Evolutionary conservation across 2,888 invertebrate genomes (phyloP), one percentile per base, ranked within the genome.

Genomic region (Pyralis farinalis): DNA sequence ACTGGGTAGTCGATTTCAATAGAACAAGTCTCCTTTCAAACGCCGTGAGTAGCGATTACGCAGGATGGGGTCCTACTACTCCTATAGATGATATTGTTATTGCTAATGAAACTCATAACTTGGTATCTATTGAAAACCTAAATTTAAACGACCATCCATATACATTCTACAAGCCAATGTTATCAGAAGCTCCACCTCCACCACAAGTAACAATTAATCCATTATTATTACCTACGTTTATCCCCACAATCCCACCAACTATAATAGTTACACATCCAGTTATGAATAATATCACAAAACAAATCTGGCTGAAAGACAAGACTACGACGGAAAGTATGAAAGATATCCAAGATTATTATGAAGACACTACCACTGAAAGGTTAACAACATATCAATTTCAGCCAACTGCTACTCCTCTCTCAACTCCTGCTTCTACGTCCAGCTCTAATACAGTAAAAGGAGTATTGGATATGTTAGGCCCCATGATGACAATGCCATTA

Each of bases 11-110:
- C 5, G 59, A 72, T 38, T 49, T 51, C 21, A 82, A 80, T 58
- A 63, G 77, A 43, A 80, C 81, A 7, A 71, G 72, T 47, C 42
- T 62, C 16, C 54, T 67, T 12, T 68, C 71, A 21, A 78, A 66
- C 38, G 63, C 71, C 6, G 79, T 87, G 4, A 87, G 78, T 44
- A 87, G 82, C 47, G 88, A 88, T 51, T 88, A 88, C 44, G 85
- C 87, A 3, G 88, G 88, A 7, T 88, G 88, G 88, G 87, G 88
- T 1, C 88, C 88, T 1, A 88, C 88, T 8, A 85, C 85, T 11
- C 84, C 87, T 1, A 51, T 79, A 5, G 72, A 77, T 25, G 73
- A 80, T 28, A 65, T 55, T 34, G 66, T 70, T 36, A 45, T 51
- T 1, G 56, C 60, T 8, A 86, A 86, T 54, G 82, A 82, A n/a